Base-by-base conservation (phyloP, 2,888 invertebrate species). In the Pollenia labialis region DNA sequence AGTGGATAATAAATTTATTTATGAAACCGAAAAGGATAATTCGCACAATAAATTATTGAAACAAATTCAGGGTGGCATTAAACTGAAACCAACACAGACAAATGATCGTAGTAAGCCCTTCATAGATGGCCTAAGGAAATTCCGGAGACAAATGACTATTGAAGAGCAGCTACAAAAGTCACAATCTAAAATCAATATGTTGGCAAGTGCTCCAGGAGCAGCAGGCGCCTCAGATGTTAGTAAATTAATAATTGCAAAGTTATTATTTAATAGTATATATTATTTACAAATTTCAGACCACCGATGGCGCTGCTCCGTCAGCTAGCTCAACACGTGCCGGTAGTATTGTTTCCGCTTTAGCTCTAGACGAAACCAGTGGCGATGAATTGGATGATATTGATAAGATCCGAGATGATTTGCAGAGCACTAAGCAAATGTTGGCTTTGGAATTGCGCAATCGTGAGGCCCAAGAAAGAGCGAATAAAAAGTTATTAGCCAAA, bases 361-460 rank as follows among this genome's bases (percentile, higher is more conserved):
- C 94, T n/a, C 95, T 95, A 90, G 95, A 95, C 9, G 84, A 85
- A 62, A 95, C 95, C 79, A 97, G 96, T 90, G 95, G 95, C 16
- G 97, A 98, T 91, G 98, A 98, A 91, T 95, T 97, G 95, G 98
- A 98, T 90, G 98, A 98, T 91, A 98, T 98, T 89, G 98, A 98
- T 91, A 97, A 96, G 91, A 96, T 97, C 18, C 95, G 98, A 89
- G 98, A 98, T 91, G 98, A 98, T 92, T 95, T 98, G 54, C 98
- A 98, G 92, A 97, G 97, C 83, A 97, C 97, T 9, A 98, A 98
- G 93, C 98, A 98, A 94, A 96, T 98, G 94, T 94, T 98, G 86
- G 97, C 97, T 14, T 94, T 97, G 83, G 98, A 98, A 94, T 94
- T 98, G 89, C 95, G 97, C 90, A 97, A 97, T 91, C 97, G 97